Evolutionary conservation across 2,113 vertebrate genomes (phyloP).

Genomic region (Bufo bufo): DNA sequence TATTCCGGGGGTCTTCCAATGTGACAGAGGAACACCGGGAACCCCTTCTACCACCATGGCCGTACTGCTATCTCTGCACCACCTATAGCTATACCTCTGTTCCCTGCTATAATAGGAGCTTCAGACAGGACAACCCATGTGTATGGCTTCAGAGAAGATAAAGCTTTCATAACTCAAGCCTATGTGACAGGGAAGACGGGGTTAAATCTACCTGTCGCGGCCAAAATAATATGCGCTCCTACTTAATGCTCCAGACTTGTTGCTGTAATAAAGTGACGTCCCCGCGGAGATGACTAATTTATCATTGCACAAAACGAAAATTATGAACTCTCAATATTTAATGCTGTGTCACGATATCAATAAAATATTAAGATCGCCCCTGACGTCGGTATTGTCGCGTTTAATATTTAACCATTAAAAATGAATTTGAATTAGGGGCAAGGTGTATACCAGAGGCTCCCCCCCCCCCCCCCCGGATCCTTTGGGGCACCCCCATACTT

Average conservation of each 20-base stretch:
- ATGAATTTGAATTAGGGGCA: conserved; percentile 11
- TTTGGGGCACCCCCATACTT: background rate
- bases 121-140: background rate
- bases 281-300: conserved; percentile 53
- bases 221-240: conserved; percentile 4
- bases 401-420: conserved; percentile 45
- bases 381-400: conserved; percentile 45
- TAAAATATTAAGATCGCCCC: conserved; percentile 55
- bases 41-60: too few species aligned
- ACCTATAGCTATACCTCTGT: too few species aligned
- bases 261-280: conserved; percentile 35
- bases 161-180: background rate
- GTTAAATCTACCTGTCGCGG: conserved; percentile 30
- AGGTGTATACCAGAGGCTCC: conserved; percentile 9
- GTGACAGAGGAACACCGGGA: too few species aligned
- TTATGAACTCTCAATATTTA: conserved; percentile 54
- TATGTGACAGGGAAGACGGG: background rate
- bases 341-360: conserved; percentile 43
- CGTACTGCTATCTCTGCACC: too few species aligned
- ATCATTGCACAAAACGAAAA: conserved; percentile 54
- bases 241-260: conserved; percentile 41
- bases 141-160: background rate
- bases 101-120: too few species aligned
- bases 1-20: too few species aligned
- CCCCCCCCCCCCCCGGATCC: background rate